Conservation (phyloP, 2,888 invertebrate genomes). For the Eupsilia transversa region DNA sequence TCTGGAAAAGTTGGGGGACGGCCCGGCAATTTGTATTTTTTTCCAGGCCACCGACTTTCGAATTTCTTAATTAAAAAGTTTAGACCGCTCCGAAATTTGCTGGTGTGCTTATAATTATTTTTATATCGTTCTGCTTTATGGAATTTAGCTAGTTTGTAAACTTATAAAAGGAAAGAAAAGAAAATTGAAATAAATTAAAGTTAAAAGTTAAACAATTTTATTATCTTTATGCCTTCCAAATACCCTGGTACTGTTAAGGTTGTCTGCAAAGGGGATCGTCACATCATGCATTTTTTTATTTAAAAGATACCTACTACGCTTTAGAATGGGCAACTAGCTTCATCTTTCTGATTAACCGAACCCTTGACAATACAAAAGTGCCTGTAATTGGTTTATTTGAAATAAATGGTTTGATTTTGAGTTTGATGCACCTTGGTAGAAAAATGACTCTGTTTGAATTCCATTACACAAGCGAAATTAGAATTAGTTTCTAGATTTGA, state of each 20-base stretch:
- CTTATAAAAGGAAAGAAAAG: not conserved
- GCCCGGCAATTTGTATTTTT: constrained; percentile 56
- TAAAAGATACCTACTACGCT: too few species aligned
- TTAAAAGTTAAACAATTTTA: too few species aligned
- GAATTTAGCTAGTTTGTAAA: constrained; percentile 19
- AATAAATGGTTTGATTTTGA: too few species aligned
- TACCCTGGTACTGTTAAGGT: not conserved
- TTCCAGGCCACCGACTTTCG: constrained; percentile 42
- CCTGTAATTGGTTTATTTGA: too few species aligned
- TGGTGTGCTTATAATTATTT: constrained; percentile 43
- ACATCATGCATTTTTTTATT: too few species aligned
- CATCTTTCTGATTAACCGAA: too few species aligned
- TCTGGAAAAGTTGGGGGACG: constrained; percentile 54
- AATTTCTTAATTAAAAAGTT: constrained; percentile 63
- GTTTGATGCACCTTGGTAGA: too few species aligned
- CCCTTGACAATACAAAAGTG: too few species aligned
- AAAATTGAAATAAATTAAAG: not conserved
- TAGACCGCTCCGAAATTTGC: constrained; percentile 40
- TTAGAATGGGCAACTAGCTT: too few species aligned
- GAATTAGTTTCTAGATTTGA: not conserved
- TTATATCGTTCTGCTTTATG: constrained; percentile 16
- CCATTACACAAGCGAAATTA: not conserved
- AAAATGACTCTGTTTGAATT: not conserved
- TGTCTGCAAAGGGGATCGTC: not conserved
- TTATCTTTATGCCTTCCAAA: not conserved